Evolutionary conservation across 2,113 vertebrate genomes (phyloP), one percentile per base, ranked within the genome.

Genomic region (Cyprinodon variegatus): DNA sequence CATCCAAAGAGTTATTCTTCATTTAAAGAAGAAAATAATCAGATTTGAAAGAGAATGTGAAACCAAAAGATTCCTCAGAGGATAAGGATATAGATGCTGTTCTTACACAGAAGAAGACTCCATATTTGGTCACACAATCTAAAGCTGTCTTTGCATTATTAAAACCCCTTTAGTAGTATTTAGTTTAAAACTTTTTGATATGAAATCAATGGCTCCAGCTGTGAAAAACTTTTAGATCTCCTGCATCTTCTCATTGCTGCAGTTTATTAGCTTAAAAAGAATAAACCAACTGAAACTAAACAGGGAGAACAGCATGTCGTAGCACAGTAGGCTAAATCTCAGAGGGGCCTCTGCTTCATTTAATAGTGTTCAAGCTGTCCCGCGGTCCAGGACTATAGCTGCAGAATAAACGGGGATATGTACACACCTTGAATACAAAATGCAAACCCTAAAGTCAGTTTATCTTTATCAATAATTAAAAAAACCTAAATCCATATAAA

Each of bases 351-450:
- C 50, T 38, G 39, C 66, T 71, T 57, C 17, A 12, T 63, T 40
- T 64, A 66, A 53, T n/a, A 15, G 48, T 40, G 72, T 36, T 76
- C 57, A 59, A 50, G 71, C 36, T 41, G 22, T 4, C 29, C 60
- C 22, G 3, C 63, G 43, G 22, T 40, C 48, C 20, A 12, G 4
- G 41, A 20, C 13, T 70, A 53, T 40, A 37, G 45, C 12, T 11
- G 3, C 62, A 70, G 20, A 61, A 75, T 22, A 53, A 64, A 43
- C 12, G 61, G 15, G 43, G 45, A 81, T 87, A 80, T 83, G 9
- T 89, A 81, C 74, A 84, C 69, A 79, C 69, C 39, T 20, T 86
- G 43, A 20, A 85, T 84, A 89, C 79, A 90, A 90, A 82, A 67
- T 43, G 11, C 64, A 69, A 75, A 63, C 65, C 81, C 70, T 65